These are phyloP conservation scores for Sesia apiformis DNA, from an alignment of 2,888 invertebrate species.

Conservation along the genomic window DNA sequence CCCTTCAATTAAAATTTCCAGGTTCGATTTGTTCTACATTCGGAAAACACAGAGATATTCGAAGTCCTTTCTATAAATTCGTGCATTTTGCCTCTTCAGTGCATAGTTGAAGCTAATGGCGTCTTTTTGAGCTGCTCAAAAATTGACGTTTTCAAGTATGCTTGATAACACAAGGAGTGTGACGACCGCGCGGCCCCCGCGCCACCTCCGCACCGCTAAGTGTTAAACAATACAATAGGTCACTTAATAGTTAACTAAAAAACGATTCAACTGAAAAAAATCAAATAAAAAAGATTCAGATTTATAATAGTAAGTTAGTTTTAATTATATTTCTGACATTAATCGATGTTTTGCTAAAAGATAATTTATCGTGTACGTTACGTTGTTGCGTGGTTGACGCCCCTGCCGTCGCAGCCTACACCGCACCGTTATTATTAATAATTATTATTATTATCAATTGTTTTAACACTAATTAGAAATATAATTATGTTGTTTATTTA, in stretches of 20 bases:
- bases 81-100: too few species aligned
- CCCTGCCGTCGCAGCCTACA: conserved; percentile 21
- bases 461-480: neutral
- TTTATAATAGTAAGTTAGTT: conserved; percentile 70
- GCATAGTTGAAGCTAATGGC: too few species aligned
- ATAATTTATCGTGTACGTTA: conserved; percentile 65
- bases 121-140: too few species aligned
- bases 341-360: conserved; percentile 71
- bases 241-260: conserved; percentile 16
- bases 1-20: too few species aligned
- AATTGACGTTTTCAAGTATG: too few species aligned
- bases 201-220: conserved; percentile 29
- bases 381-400: conserved; percentile 37
- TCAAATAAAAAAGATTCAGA: conserved; percentile 39
- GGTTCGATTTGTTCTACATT: too few species aligned
- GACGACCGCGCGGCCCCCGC: conserved; percentile 20
- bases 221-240: conserved; percentile 23
- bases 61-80: too few species aligned
- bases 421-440: neutral
- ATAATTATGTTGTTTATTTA: neutral
- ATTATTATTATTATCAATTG: neutral
- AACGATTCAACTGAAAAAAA: conserved; percentile 45
- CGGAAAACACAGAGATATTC: too few species aligned
- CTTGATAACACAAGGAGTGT: neutral
- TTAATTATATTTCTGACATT: conserved; percentile 73